Evolutionary conservation across 1,140 invertebrate species (phyloP).

Genomic region (Sminthurinus signatus): DNA sequence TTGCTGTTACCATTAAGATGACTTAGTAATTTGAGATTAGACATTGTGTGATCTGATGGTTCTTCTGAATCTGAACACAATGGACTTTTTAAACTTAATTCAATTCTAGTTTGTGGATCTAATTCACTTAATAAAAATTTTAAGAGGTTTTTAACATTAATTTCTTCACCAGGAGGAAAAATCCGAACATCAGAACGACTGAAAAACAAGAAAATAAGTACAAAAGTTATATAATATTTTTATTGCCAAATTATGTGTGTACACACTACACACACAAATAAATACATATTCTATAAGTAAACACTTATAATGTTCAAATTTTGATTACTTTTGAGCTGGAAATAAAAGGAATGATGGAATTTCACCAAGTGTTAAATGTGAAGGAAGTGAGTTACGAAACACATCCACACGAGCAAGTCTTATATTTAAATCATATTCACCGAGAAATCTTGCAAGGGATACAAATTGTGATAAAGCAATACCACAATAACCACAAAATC

Average conservation of each 20-base stretch:
- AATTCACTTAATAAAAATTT: constrained; percentile 35
- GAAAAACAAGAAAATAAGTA: constrained; percentile 27
- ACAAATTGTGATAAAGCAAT: constrained; percentile 32
- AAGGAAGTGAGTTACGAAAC: constrained; percentile 32
- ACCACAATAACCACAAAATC: constrained; percentile 38
- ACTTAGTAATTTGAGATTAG: too few relatives aligned
- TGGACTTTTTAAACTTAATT: constrained; percentile 27
- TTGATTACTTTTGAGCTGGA: constrained; percentile 17
- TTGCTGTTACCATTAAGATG: too few relatives aligned
- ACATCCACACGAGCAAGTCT: constrained; percentile 34
- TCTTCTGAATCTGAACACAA: constrained; percentile 3
- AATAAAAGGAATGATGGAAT: constrained; percentile 38
- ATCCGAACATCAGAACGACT: constrained; percentile 24
- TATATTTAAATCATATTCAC: constrained; percentile 22
- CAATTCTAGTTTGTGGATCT: constrained; percentile 25
- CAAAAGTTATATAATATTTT: constrained; percentile 7
- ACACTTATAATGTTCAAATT: neutral
- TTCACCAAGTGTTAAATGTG: constrained; percentile 16
- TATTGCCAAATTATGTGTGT: neutral
- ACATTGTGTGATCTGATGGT: too few relatives aligned
- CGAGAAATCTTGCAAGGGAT: constrained; percentile 24
- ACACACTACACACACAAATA: too few relatives aligned
- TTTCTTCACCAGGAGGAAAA: constrained; percentile 25
- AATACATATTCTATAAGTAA: neutral
- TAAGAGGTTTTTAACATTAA: constrained; percentile 29